phyloP scores from a whole-genome alignment of 2,888 invertebrate genomes.

The Sialis fuliginosa region DNA sequence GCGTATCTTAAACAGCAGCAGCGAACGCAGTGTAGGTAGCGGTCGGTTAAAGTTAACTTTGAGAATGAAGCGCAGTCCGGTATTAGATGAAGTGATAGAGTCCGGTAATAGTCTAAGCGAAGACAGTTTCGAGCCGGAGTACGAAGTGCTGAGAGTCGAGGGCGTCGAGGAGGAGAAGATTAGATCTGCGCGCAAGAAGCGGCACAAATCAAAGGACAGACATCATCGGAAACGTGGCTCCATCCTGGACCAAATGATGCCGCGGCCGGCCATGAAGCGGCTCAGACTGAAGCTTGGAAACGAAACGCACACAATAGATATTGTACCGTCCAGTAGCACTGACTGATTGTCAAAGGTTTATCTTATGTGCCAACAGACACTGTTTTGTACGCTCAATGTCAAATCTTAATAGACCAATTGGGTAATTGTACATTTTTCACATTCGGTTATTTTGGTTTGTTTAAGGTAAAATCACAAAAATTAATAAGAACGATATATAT shows the following conservation, averaged over 20 bases:
- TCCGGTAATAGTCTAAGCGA: constrained; percentile 53
- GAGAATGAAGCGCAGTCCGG: constrained; percentile 73
- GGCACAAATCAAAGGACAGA: constrained; percentile 36
- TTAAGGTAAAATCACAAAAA: too few species aligned
- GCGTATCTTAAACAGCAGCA: constrained; percentile 9
- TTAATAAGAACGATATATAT: too few species aligned
- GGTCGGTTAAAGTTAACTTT: constrained; percentile 55
- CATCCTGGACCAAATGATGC: constrained; percentile 28
- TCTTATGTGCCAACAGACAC: too few species aligned
- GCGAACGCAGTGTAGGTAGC: constrained; percentile 27
- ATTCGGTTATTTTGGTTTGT: too few species aligned
- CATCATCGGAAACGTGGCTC: constrained; percentile 18
- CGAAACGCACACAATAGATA: constrained; percentile 75
- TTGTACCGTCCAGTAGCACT: constrained; percentile 50
- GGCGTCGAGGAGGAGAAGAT: constrained; percentile 45
- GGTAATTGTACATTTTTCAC: too few species aligned
- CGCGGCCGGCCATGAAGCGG: constrained; percentile 63
- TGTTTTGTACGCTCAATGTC: too few species aligned
- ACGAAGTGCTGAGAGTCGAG: constrained; percentile 69
- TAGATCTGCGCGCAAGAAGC: constrained; percentile 37
- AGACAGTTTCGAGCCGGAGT: constrained; percentile 52
- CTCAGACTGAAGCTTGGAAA: constrained; percentile 75
- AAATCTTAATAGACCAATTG: too few species aligned
- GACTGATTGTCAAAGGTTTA: constrained; percentile 19
- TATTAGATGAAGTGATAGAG: constrained; percentile 69